phyloP scores from a whole-genome alignment of 2,888 invertebrate species.

The Epinotia bilunana region DNA sequence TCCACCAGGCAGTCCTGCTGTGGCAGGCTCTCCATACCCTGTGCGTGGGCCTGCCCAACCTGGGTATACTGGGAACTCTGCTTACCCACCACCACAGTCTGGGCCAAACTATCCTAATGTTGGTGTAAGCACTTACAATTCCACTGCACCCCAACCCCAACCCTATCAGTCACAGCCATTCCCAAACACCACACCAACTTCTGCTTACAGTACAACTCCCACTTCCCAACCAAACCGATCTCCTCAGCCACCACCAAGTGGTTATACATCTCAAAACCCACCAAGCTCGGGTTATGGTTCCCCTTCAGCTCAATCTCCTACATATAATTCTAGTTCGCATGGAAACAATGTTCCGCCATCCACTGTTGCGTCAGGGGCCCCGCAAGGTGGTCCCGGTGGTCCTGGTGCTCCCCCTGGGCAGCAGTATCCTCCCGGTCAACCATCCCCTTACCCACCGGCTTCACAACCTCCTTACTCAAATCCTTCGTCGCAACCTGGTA shows the following conservation, averaged over 20 bases:
- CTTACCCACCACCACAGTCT: slow-evolving; percentile 77
- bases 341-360: slow-evolving; percentile 79
- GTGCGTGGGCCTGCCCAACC: slow-evolving; percentile 76
- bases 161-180: slow-evolving; percentile 81
- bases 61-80: slow-evolving; percentile 76
- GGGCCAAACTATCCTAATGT: slow-evolving; percentile 79
- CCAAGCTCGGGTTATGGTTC: slow-evolving; percentile 85
- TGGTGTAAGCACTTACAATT: slow-evolving; percentile 78
- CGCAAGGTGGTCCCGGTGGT: slow-evolving; percentile 80
- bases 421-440: slow-evolving; percentile 86
- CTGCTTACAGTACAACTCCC: slow-evolving; percentile 82
- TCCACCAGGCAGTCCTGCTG: slow-evolving; percentile 76
- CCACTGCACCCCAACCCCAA: slow-evolving; percentile 78
- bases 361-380: slow-evolving; percentile 78
- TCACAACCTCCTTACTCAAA: slow-evolving; percentile 85
- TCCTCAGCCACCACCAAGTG: slow-evolving; percentile 83
- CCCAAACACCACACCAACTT: slow-evolving; percentile 79
- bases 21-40: slow-evolving; percentile 75
- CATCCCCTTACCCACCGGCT: slow-evolving; percentile 86
- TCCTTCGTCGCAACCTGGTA: slow-evolving; percentile 82
- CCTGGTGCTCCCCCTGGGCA: slow-evolving; percentile 84
- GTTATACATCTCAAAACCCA: slow-evolving; percentile 85
- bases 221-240: slow-evolving; percentile 81
- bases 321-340: slow-evolving; percentile 86
- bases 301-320: slow-evolving; percentile 86